Evolutionary conservation across 2,113 vertebrate genomes (phyloP), one percentile per base, ranked within the genome.

Genomic region (Nesospiza acunhae): DNA sequence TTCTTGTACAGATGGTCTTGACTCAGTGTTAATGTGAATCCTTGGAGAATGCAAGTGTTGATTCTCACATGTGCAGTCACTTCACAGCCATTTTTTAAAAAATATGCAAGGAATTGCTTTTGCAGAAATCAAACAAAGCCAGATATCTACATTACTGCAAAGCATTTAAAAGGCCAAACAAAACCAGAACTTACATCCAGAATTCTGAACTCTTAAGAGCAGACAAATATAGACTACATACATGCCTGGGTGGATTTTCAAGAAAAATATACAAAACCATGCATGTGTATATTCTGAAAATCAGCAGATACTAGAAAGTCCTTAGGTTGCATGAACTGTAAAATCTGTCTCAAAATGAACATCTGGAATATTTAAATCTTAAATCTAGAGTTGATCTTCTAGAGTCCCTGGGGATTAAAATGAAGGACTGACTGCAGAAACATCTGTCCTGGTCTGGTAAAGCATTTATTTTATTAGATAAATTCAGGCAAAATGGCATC

Each of bases 291-390:
- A 67, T 78, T 84, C 56, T 72, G 67, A 78, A 97, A 89, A 94
- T 68, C 86, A 96, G 69, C 63, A 97, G 84, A 93, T 92, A 74
- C 41, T 55, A 84, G 15, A 66, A 42, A 95, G 63, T 85, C 76
- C 59, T 94, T 87, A 89, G 42, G 26, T 85, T 95, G 86, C 37
- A 94, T 19, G 59, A 97, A 87, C 67, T 89, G 60, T 53, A 95
- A 97, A 96, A 92, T 93, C 73, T 81, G 46, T 69, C 50, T 85
- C 50, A 67, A 80, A 90, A 92, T 79, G n/a, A 97, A 89, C 92
- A 97, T 93, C 81, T 97, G 81, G 89, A 96, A 95, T 49, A 92
- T 94, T 93, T 85, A 96, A 92, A 90, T 94, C 91, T 87, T 92
- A 95, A 92, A 94, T 96, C 83, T 75, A 96, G 62, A 89, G 66